A percentile compares a stretch with the other conserved stretches of the same genome.
Evolutionary conservation across 2,113 vertebrate species (phyloP).

Genomic region (Plecturocebus donacophilus): DNA sequence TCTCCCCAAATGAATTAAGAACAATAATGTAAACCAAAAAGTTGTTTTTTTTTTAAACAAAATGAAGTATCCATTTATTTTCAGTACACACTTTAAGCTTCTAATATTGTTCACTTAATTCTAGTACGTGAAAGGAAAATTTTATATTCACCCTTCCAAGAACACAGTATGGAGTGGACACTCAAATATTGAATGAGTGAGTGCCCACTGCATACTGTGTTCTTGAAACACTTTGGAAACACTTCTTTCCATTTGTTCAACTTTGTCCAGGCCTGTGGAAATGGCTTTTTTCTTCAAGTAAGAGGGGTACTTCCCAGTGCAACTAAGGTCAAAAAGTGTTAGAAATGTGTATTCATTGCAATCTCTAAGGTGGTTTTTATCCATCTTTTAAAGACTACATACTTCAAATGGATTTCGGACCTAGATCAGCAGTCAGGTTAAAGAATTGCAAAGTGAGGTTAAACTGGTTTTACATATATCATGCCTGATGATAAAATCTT

Average conservation of each 20-base stretch:
- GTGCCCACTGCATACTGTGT: not conserved
- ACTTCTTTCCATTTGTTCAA: not conserved
- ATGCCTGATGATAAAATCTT: not conserved
- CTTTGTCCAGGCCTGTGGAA: not conserved
- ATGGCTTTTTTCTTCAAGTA: not conserved
- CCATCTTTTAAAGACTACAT: not conserved
- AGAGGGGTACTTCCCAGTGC: not conserved
- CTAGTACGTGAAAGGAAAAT: not conserved
- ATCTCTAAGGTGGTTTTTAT: not conserved
- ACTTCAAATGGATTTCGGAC: not conserved
- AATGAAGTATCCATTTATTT: slow-evolving; percentile 12
- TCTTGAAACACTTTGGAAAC: not conserved
- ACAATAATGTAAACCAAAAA: not conserved
- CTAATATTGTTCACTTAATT: slow-evolving; percentile 38
- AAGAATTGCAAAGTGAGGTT: not conserved
- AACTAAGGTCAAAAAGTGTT: not conserved
- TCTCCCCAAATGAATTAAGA: not conserved
- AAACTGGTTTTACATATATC: slow-evolving; percentile 12
- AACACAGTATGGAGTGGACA: not conserved
- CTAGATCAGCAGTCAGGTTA: not conserved
- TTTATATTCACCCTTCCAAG: not conserved
- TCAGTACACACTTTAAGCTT: not conserved
- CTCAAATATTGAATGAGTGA: not conserved
- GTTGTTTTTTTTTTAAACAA: not conserved
- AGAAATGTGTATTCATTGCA: not conserved